Evolutionary conservation across 2,113 vertebrate species (phyloP).

Genomic region (Apaloderma vittatum): DNA sequence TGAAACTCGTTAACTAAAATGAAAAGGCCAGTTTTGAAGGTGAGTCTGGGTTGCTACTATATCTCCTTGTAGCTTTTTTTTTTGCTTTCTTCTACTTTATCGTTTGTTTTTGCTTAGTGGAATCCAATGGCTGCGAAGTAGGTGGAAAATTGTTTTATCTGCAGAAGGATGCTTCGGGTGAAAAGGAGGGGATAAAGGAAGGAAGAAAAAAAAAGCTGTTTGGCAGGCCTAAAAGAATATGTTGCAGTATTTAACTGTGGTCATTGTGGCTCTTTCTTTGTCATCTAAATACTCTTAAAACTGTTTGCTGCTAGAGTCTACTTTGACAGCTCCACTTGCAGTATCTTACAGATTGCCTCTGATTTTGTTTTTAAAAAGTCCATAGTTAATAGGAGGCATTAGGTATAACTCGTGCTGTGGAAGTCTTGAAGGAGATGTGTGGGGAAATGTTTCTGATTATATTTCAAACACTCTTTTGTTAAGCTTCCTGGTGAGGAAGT

Average conservation of each 20-base stretch:
- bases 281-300: not conserved
- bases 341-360: not conserved
- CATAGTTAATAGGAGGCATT: not conserved
- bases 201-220: not conserved
- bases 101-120: not conserved
- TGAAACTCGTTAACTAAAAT: constrained; percentile 27
- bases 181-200: not conserved
- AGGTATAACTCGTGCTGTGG: not conserved
- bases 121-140: not conserved
- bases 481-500: not conserved
- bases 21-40: constrained; percentile 9
- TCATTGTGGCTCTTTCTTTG: not conserved
- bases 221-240: not conserved
- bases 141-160: not conserved
- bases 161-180: not conserved
- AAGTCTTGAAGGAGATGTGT: not conserved
- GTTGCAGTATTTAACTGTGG: not conserved
- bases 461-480: not conserved
- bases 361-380: not conserved
- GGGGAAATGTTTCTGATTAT: not conserved
- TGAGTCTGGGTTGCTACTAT: not conserved
- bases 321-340: not conserved
- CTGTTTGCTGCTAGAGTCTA: not conserved
- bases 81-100: not conserved
- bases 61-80: not conserved